Evolutionary conservation across 2,113 vertebrate species (phyloP).

Genomic region (Scomber colias): DNA sequence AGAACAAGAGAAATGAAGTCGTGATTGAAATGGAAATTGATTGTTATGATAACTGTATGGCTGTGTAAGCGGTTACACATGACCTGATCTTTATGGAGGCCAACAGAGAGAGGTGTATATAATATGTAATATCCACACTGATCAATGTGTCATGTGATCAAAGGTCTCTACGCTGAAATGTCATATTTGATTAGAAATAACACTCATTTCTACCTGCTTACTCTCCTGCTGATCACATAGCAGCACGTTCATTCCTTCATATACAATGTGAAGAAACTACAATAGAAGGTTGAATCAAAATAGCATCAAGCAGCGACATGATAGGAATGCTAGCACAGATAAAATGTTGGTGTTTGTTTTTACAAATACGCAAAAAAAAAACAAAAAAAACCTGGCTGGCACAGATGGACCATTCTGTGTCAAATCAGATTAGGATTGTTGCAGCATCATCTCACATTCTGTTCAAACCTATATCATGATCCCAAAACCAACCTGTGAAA

Average conservation of each 20-base stretch:
- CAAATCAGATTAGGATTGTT: too few relatives aligned
- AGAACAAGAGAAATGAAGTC: background rate
- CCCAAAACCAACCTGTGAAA: too few relatives aligned
- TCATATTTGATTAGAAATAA: conserved; percentile 3
- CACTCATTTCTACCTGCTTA: background rate
- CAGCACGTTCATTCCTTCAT: background rate
- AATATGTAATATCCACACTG: background rate
- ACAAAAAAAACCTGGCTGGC: too few relatives aligned
- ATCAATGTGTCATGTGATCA: background rate
- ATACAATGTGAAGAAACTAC: background rate
- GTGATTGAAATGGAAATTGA: background rate
- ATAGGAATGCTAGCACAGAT: background rate
- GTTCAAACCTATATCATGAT: too few relatives aligned
- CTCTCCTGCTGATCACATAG: too few relatives aligned
- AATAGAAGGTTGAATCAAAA: background rate
- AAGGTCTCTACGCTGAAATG: background rate
- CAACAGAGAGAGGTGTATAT: too few relatives aligned
- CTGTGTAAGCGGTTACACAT: background rate
- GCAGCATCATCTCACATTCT: too few relatives aligned
- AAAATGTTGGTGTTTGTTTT: background rate
- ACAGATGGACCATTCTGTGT: too few relatives aligned
- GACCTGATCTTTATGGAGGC: background rate
- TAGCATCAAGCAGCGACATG: conserved; percentile 25
- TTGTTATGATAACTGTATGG: background rate
- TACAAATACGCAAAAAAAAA: background rate